Evolutionary conservation across 2,113 vertebrate genomes (phyloP).

Genomic region (Grammomys dolichurus): DNA sequence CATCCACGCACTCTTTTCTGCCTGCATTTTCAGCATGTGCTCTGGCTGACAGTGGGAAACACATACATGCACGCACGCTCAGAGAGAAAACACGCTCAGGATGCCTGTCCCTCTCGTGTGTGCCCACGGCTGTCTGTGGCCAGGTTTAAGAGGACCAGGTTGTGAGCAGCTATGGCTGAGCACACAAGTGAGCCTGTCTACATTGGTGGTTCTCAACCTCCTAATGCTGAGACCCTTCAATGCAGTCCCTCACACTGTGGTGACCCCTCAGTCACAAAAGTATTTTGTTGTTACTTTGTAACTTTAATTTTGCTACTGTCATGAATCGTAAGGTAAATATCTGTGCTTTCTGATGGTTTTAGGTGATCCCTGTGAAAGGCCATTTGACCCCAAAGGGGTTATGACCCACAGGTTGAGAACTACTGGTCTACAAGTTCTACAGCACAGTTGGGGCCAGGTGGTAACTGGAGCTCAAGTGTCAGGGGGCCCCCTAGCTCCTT

Average conservation of each 20-base stretch:
- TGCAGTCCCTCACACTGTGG: not conserved
- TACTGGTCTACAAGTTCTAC: not conserved
- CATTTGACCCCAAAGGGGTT: not conserved
- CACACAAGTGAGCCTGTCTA: not conserved
- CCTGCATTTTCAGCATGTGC: constrained; percentile 62
- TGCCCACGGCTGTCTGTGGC: not conserved
- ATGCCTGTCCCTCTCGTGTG: too few species aligned
- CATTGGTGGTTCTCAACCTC: not conserved
- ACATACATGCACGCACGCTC: not conserved
- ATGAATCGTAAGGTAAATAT: not conserved
- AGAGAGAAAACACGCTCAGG: not conserved
- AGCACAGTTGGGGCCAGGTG: not conserved
- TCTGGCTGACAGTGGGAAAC: constrained; percentile 55
- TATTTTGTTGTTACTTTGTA: not conserved
- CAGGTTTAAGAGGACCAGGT: not conserved
- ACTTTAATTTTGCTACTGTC: not conserved
- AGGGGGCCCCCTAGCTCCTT: not conserved
- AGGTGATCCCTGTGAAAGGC: not conserved
- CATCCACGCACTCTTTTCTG: constrained; percentile 68
- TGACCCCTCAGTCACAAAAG: not conserved
- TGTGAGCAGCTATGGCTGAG: fast-evolving
- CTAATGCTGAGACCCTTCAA: not conserved
- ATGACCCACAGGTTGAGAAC: not conserved
- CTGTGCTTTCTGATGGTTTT: not conserved
- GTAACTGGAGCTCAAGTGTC: not conserved